These are phyloP conservation scores for Brachypteracias leptosomus DNA, from an alignment of 2,113 vertebrate species.

Conservation along the genomic window DNA sequence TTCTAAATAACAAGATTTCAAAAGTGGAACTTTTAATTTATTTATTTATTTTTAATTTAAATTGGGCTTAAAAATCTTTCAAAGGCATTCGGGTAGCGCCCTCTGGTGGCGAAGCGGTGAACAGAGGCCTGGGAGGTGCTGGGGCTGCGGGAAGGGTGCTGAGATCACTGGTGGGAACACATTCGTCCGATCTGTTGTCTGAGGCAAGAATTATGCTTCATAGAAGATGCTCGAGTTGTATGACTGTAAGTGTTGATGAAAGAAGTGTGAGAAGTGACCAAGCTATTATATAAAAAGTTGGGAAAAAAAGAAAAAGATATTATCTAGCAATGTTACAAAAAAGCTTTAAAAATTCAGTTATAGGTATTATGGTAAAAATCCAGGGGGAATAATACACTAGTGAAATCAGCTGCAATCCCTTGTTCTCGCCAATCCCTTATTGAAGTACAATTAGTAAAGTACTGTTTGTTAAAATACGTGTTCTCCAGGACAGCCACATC, in stretches of 20 bases:
- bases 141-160: background rate
- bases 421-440: background rate
- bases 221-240: background rate
- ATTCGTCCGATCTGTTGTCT: background rate
- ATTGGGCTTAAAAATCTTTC: background rate
- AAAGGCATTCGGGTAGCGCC: constrained; percentile 10
- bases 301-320: rapidly evolving
- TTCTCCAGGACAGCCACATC: background rate
- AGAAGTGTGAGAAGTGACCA: background rate
- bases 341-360: background rate
- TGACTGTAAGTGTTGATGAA: background rate
- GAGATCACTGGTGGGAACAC: background rate
- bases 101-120: constrained; percentile 33
- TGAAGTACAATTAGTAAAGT: background rate
- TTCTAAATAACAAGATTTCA: background rate
- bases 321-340: background rate
- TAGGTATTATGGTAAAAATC: background rate
- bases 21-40: background rate
- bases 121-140: background rate
- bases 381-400: background rate
- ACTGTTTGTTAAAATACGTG: background rate
- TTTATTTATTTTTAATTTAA: background rate
- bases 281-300: background rate
- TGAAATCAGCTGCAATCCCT: background rate
- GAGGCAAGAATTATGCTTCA: background rate